Evolutionary conservation across 1,140 invertebrate species (phyloP), one percentile per base, ranked within the genome.

Genomic region (Phocides pigmalion): DNA sequence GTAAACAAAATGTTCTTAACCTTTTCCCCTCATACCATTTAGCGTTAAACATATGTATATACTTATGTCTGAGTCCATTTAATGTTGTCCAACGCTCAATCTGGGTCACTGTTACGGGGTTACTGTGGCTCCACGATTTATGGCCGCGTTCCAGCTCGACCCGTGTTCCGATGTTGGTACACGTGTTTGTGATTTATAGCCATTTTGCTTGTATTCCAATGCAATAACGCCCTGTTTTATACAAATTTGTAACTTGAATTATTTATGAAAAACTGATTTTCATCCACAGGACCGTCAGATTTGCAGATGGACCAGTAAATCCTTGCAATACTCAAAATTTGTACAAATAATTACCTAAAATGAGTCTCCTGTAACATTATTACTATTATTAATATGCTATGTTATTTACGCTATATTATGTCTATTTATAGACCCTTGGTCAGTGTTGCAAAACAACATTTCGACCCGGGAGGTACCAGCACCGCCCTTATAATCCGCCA

Each of bases 41-140:
- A 28, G 2, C 5, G 5, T 22, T 22, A 2, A 22, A 22, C 2
- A 2, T 22, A 22, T 5, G 20, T 2, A 46, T 47, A 47, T 12
- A 39, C 4, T 8, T 37, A 53, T 17, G 16, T 20, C 19, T 11
- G 17, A 37, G 50, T 35, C 16, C 15, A 17, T 9, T 37, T 53
- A 22, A 54, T 54, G 19, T 20, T 25, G 37, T 56, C n/a, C 35
- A 41, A 20, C 37, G 28, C 56, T 47, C 42, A 47, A 59, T 58
- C 54, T 58, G 41, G 54, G 54, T 58, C 54, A 58, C 22, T 47
- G 56, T 47, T 59, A 59, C 42, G 28, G 42, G 56, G 42, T 47
- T 37, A 59, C 56, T 14, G 25, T 32, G 15, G 56, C 42, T 47
- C 16, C 17, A 47, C 56, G 44, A 59, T 47, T 59, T 59, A 59